A percentile compares a stretch with the other conserved stretches of the same genome.
These are phyloP conservation scores for Centruroides vittatus DNA, from an alignment of 1,140 invertebrate species.

Conservation along the genomic window DNA sequence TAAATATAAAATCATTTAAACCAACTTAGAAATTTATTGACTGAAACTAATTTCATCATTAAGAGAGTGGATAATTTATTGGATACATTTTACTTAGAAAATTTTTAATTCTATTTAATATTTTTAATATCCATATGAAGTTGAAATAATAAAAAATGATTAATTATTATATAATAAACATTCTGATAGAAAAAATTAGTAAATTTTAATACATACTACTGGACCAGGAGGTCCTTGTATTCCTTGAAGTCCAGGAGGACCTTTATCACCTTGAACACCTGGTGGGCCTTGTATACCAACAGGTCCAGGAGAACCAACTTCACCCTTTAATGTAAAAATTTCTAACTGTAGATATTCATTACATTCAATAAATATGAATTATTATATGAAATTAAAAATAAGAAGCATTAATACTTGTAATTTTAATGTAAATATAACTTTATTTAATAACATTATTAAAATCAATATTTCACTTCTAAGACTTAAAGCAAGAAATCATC, in stretches of 20 bases:
- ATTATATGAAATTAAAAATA: background rate
- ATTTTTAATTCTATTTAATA: background rate
- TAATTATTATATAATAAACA: too few relatives aligned
- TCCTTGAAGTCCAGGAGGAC: conserved; percentile 49
- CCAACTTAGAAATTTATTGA: background rate
- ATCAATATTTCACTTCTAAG: too few relatives aligned
- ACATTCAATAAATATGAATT: background rate
- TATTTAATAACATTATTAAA: too few relatives aligned
- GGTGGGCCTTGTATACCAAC: conserved; percentile 14
- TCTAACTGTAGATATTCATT: too few relatives aligned
- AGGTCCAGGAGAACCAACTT: conserved; percentile 15
- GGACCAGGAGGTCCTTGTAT: conserved; percentile 42
- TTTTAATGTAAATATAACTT: too few relatives aligned
- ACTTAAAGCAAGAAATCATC: too few relatives aligned
- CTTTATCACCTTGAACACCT: conserved; percentile 43
- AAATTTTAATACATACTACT: conserved; percentile 2
- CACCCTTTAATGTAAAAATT: conserved; percentile 7
- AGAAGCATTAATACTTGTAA: too few relatives aligned
- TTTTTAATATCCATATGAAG: background rate
- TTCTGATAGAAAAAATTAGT: too few relatives aligned
- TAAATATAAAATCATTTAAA: background rate
- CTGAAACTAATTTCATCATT: background rate
- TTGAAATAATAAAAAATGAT: too few relatives aligned
- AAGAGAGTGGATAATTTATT: too few relatives aligned
- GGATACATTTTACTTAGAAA: background rate